Base-by-base conservation (phyloP, 2,888 invertebrate genomes). In the Phyllotreta cruciferae region DNA sequence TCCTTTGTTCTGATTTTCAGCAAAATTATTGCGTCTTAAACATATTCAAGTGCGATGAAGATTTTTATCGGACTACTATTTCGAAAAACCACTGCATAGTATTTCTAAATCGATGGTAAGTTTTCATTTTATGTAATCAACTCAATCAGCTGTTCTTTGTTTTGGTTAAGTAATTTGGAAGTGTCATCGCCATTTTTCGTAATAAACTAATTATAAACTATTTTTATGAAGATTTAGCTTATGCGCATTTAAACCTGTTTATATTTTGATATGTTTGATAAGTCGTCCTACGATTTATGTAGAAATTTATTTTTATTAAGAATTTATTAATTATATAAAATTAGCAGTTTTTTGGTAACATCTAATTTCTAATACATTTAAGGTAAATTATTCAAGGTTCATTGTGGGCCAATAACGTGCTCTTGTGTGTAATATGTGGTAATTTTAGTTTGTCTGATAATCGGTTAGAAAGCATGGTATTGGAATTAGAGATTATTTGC, bases 1-100 rank as follows among this genome's bases (percentile, higher is more conserved):
- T 71, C 71, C 73, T 73, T 73, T 73, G 73, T 73, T 71, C 66
- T 65, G 64, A 44, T 60, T 52, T 66, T 61, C 64, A 57, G 64
- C 56, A 55, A 66, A 70, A 71, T 69, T 69, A 63, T 65, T 60
- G 65, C 66, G 60, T 39, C 49, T 62, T 66, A 61, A 24, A 14
- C 36, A 8, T 5, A 52, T 37, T n/a, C 41, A 37, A 13, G 6
- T 44, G 41, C 36, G 52, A 44, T 60, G 52, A 53, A 38, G 52
- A 58, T 60, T 41, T 53, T 60, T 9, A 41, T 13, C 24, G 13
- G 10, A 41, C 36, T 60, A 6, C 10, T 34, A 5, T 36, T 52
- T 41, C 36, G 52, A 35, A 36, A n/a, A 60, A 9, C 14, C 24
- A 9, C 50, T 42, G 36, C 47, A 39, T 10, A 24, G 9, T 62